A percentile compares a stretch with the other conserved stretches of the same genome.
Evolutionary conservation across 1,140 invertebrate genomes (phyloP).

Genomic region (Wiebesia pumilae): DNA sequence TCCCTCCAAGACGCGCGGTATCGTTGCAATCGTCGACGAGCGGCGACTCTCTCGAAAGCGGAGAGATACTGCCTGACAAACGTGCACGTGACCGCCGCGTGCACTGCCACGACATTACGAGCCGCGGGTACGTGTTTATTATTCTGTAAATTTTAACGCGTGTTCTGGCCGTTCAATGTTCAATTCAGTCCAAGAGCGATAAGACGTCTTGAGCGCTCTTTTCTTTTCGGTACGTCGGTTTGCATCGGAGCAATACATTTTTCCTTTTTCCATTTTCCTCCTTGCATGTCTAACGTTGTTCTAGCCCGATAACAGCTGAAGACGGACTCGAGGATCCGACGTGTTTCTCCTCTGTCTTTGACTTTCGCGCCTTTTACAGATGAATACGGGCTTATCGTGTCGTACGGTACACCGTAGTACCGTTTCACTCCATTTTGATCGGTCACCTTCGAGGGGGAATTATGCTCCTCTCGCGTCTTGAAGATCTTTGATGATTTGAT

Average conservation of each 20-base stretch:
- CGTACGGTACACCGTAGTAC: background rate
- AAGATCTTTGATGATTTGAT: no score
- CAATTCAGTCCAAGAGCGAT: background rate
- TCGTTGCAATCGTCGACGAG: conserved; percentile 11
- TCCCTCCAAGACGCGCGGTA: background rate
- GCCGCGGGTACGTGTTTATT: background rate
- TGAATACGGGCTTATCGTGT: background rate
- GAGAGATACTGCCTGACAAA: background rate
- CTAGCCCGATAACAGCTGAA: no score
- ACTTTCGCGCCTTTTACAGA: background rate
- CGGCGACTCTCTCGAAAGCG: background rate
- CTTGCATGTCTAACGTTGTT: background rate
- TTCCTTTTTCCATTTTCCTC: background rate
- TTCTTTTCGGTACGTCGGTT: no score
- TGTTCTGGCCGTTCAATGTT: background rate
- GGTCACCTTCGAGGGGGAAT: no score
- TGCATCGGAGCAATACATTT: background rate
- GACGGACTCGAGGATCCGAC: no score
- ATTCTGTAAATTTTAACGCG: background rate
- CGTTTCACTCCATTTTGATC: no score
- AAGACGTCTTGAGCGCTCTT: background rate
- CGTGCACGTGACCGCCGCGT: conserved; percentile 31
- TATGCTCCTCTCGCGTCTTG: no score
- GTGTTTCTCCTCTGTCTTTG: background rate
- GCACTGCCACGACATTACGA: background rate